Evolutionary conservation across 2,797 vertebrate species (phyloP), one percentile per base, ranked within the genome.

Genomic region (Chelon auratus): DNA sequence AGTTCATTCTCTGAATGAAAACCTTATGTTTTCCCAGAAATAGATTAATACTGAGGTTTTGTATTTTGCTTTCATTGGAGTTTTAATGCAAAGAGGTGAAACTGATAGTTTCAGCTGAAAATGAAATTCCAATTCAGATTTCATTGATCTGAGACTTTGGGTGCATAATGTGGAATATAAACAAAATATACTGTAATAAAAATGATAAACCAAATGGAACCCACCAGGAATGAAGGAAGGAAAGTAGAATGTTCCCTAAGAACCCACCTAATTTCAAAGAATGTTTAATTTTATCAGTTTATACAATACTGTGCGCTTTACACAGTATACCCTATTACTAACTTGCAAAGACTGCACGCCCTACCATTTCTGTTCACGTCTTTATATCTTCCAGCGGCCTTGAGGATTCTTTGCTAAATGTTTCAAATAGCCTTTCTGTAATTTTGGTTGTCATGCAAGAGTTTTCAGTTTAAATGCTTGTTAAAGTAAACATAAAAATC

Each of bases 1-100:
- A 62, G 56, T 65, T 82, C 62, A 70, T 53, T 59, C 71, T 37
- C 48, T 72, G 48, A 69, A 66, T 66, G 60, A 64, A 63, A 79
- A 77, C 22, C n/a, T 22, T 75, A 61, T 14, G 36, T 50, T 80
- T 68, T 71, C 54, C 57, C 30, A 82, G 57, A 50, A 67, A 42
- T 17, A 54, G 15, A 68, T 36, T 65, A 9, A 51, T 24, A 51
- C 15, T 33, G 11, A 52, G 42, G 14, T 3, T 24, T 20, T 77
- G 15, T 33, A 9, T 51, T 50, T 42, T 59, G 14, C 22, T 68
- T 15, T 58, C 13, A 40, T 33, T 65, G 43, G 30, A 58, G 51
- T 77, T 68, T 22, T 4, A 53, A 53, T 69, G 22, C 7, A 61
- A 66, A 37, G 3, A 62, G 30, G 8, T 76, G 10, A 62, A 66